Evolutionary conservation across 2,888 invertebrate species (phyloP).

Genomic region (Strigamia crassipes): DNA sequence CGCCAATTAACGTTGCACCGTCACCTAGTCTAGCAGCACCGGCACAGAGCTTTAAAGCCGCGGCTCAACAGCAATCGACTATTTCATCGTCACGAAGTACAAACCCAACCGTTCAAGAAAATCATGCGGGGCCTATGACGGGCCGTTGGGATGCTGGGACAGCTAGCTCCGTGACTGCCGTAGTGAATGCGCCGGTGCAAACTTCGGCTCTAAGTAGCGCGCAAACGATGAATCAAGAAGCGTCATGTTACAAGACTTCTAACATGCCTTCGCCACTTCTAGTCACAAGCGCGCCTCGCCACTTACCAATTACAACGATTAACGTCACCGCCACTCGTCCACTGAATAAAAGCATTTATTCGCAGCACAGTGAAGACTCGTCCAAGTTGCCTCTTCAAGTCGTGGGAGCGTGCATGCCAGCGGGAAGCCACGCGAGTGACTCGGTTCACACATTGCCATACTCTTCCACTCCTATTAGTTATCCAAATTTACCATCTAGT

Average conservation of each 20-base stretch:
- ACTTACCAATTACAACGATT: background rate
- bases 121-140: background rate
- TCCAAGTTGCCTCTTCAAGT: background rate
- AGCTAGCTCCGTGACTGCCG: background rate
- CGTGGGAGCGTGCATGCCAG: conserved; percentile 12
- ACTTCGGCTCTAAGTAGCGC: background rate
- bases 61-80: background rate
- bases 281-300: conserved; percentile 6
- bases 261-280: background rate
- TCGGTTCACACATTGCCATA: conserved; percentile 22
- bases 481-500: conserved; percentile 47
- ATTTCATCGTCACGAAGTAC: conserved; percentile 27
- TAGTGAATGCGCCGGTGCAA: background rate
- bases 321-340: background rate
- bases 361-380: conserved; percentile 11
- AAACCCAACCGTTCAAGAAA: conserved; percentile 1
- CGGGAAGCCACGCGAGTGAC: background rate
- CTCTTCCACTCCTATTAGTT: conserved; percentile 28
- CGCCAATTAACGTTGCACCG: background rate
- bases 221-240: background rate
- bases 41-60: background rate
- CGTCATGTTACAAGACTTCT: background rate
- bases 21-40: conserved; percentile 11
- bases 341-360: conserved; percentile 1
- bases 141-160: background rate